These are phyloP conservation scores for Salvelinus alpinus DNA, from an alignment of 2,113 vertebrate species.

Conservation along the genomic window DNA sequence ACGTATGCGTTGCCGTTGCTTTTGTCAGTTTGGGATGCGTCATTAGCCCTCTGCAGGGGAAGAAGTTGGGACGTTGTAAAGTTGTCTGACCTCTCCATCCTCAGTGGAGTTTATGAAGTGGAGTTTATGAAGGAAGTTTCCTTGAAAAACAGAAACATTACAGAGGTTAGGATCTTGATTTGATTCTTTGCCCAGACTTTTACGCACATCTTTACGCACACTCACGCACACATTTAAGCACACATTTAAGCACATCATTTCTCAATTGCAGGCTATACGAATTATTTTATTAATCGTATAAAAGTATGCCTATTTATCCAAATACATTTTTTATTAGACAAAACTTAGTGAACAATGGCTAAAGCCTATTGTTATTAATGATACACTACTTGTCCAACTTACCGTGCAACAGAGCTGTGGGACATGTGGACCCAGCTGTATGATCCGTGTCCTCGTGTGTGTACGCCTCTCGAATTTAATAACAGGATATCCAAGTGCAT, in stretches of 20 bases:
- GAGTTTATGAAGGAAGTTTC: no score
- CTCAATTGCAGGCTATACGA: no score
- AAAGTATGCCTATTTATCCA: no score
- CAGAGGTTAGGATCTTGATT: background rate
- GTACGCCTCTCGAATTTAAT: constrained; percentile 40
- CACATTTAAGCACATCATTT: no score
- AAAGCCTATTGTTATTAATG: background rate
- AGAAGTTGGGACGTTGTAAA: constrained; percentile 56
- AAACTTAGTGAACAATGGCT: no score
- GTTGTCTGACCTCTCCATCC: constrained; percentile 82
- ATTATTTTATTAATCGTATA: no score
- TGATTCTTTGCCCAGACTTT: no score
- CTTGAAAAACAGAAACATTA: constrained; percentile 4
- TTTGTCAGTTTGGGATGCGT: constrained; percentile 26
- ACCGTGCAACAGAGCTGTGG: constrained; percentile 37
- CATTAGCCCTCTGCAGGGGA: constrained; percentile 13
- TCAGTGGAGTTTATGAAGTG: constrained; percentile 3
- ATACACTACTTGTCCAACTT: constrained; percentile 32
- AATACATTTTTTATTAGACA: no score
- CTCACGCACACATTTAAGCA: no score
- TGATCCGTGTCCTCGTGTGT: background rate
- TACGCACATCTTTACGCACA: no score
- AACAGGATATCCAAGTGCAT: constrained; percentile 10
- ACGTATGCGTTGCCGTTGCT: constrained; percentile 80
- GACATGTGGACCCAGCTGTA: constrained; percentile 11